phyloP scores from a whole-genome alignment of 1,140 invertebrate species.

The Eriocheir sinensis region DNA sequence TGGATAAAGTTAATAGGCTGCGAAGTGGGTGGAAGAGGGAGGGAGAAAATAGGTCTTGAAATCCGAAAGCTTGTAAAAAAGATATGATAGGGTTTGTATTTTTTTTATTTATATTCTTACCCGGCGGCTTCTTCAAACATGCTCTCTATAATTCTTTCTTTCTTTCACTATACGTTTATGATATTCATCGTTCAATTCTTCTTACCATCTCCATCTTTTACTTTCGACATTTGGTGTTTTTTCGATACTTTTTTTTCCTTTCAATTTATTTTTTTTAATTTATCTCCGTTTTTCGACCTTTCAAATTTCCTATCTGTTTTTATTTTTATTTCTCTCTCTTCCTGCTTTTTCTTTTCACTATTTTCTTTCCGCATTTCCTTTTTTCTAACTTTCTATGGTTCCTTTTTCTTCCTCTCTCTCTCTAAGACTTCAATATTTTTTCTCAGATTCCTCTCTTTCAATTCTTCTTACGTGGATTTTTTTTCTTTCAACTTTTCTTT shows the following conservation, averaged over 20 bases:
- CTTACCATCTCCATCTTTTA: constrained; percentile 31
- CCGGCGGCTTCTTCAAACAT: no score
- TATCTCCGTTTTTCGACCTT: not conserved
- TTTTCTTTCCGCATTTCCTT: not conserved
- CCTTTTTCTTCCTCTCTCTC: not conserved
- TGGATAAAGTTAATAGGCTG: no score
- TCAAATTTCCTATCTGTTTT: not conserved
- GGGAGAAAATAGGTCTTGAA: no score
- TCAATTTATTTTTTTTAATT: not conserved
- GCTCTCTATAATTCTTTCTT: not conserved
- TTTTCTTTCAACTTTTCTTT: constrained; percentile 4
- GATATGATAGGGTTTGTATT: no score
- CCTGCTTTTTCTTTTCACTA: not conserved
- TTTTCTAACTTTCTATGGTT: not conserved
- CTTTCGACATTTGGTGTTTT: constrained; percentile 16
- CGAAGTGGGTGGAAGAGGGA: no score
- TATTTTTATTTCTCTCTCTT: not conserved
- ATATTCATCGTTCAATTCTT: no score
- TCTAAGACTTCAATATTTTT: not conserved
- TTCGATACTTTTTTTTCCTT: not conserved
- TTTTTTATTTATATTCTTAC: no score
- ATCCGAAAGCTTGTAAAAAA: no score
- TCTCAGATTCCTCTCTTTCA: not conserved
- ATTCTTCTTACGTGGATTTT: no score
- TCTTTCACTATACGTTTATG: no score